These are phyloP conservation scores for Penaeus indicus DNA, from an alignment of 1,140 invertebrate species.

Conservation along the genomic window DNA sequence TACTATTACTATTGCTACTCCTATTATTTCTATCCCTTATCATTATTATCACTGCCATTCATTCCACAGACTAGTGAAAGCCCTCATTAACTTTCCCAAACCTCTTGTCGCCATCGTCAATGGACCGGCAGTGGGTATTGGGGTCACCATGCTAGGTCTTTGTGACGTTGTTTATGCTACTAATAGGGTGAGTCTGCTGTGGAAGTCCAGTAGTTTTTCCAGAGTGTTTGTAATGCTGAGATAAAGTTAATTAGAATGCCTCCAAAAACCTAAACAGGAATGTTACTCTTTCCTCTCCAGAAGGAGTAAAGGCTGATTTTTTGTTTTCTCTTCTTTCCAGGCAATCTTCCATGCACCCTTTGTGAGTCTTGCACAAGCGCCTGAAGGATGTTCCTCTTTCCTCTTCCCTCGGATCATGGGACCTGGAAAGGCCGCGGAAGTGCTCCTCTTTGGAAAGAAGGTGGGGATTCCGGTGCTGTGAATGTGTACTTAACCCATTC, in stretches of 20 bases:
- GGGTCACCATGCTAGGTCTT: slow-evolving; percentile 66
- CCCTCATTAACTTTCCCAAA: slow-evolving; percentile 67
- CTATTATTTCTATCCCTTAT: no score
- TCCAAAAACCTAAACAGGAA: no score
- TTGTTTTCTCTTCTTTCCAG: slow-evolving; percentile 51
- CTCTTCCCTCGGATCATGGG: slow-evolving; percentile 76
- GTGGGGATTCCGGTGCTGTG: background rate
- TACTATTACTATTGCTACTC: no score
- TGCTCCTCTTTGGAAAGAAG: slow-evolving; percentile 70
- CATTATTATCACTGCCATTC: background rate
- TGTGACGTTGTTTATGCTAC: slow-evolving; percentile 66
- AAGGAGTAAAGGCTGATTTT: no score
- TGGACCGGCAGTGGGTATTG: slow-evolving; percentile 67
- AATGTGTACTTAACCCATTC: no score
- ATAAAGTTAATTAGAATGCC: background rate
- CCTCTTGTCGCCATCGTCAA: slow-evolving; percentile 67
- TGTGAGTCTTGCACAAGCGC: slow-evolving; percentile 73
- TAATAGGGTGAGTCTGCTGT: slow-evolving; percentile 40
- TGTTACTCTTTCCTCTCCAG: no score
- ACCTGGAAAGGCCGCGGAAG: slow-evolving; percentile 71
- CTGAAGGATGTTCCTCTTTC: slow-evolving; percentile 76
- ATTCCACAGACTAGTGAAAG: slow-evolving; percentile 53
- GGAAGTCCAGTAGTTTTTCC: no score
- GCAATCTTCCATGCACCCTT: slow-evolving; percentile 77
- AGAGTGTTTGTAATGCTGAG: background rate